A percentile compares a stretch with the other conserved stretches of the same genome.
phyloP scores from a whole-genome alignment of 2,113 vertebrate species.

The Esox niger region DNA sequence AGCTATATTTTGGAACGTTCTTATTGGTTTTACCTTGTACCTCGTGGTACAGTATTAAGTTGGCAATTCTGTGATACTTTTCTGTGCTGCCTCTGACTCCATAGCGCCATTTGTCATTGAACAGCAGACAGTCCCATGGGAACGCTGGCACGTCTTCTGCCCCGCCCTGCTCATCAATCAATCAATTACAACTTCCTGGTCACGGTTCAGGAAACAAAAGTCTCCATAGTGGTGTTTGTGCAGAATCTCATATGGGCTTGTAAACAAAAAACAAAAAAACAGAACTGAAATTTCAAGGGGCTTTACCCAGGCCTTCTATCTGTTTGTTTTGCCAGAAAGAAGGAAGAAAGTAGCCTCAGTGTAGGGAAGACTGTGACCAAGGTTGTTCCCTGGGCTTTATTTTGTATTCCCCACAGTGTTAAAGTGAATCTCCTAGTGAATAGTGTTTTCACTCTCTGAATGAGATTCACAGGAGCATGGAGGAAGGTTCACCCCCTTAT shows the following conservation, averaged over 20 bases:
- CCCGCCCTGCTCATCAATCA: conserved; percentile 60
- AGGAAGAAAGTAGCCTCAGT: background rate
- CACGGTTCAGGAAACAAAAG: conserved; percentile 40
- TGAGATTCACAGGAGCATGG: conserved; percentile 74
- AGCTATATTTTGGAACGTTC: no score
- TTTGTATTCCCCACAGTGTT: conserved; percentile 71
- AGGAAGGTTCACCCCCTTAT: conserved; percentile 34
- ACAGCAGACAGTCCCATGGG: conserved; percentile 19
- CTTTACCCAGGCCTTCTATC: background rate
- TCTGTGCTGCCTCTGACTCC: conserved; percentile 6
- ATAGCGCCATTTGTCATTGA: conserved; percentile 42
- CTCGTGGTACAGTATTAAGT: no score
- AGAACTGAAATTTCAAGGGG: background rate
- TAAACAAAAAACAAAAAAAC: no score
- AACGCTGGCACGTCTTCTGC: conserved; percentile 19
- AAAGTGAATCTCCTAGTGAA: conserved; percentile 72
- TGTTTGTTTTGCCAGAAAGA: conserved; percentile 5
- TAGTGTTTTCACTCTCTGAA: conserved; percentile 78
- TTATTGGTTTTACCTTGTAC: background rate
- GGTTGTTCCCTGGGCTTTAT: conserved; percentile 68
- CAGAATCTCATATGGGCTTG: background rate
- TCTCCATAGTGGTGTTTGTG: background rate
- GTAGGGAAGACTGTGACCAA: conserved; percentile 57
- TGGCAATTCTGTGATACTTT: conserved; percentile 11
- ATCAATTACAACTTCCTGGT: conserved; percentile 55